These are phyloP conservation scores for Anoura caudifer DNA, from an alignment of 2,113 vertebrate genomes.

Conservation along the genomic window DNA sequence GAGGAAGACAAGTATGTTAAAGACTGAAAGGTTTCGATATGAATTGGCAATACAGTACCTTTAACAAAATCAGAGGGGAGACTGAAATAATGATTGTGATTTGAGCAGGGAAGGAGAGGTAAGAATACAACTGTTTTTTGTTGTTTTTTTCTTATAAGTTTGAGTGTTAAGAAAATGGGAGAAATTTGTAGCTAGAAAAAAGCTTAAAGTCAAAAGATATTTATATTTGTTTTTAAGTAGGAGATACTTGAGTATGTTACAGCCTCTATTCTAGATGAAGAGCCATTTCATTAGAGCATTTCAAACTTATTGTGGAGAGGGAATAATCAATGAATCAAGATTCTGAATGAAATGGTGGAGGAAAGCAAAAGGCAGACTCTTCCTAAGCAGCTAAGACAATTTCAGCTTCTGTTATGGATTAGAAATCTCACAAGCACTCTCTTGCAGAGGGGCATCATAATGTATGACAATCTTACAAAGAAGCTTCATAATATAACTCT, in stretches of 20 bases:
- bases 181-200: background rate
- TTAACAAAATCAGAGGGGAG: background rate
- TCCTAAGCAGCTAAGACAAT: background rate
- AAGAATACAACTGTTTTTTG: background rate
- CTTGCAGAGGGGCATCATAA: background rate
- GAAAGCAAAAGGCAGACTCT: background rate
- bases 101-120: background rate
- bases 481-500: background rate
- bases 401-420: background rate
- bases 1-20: background rate
- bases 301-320: background rate
- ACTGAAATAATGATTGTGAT: background rate
- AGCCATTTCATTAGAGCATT: background rate
- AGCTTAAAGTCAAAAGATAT: background rate
- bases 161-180: background rate
- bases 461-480: background rate
- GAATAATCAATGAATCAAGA: background rate
- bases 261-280: background rate
- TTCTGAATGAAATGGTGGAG: background rate
- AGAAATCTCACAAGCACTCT: background rate
- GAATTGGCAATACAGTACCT: background rate
- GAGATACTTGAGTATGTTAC: background rate
- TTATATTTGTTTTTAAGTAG: slow-evolving; percentile 6
- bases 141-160: background rate
- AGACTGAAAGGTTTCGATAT: background rate